These are phyloP conservation scores for Cladopsammia gracilis DNA, from an alignment of 64 coral and sea anemone genomes.

Conservation along the genomic window DNA sequence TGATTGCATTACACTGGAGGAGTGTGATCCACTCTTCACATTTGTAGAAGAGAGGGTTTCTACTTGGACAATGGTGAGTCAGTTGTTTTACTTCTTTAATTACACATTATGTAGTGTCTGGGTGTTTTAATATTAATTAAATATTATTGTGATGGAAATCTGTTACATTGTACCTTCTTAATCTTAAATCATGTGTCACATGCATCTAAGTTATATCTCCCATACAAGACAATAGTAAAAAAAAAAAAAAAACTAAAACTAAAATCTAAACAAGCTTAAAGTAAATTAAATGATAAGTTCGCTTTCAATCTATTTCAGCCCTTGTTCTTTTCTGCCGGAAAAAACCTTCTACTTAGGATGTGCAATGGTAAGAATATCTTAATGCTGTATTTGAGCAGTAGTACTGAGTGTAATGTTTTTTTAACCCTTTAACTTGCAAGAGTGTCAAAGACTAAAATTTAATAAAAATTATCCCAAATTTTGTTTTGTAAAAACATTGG, in stretches of 20 bases:
- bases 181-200: too few species aligned
- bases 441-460: too few species aligned
- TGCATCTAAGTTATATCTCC: too few species aligned
- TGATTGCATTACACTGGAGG: conserved; percentile 87
- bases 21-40: conserved; percentile 83
- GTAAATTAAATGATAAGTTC: background rate
- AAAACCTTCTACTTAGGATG: conserved; percentile 95
- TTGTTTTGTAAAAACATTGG: too few species aligned
- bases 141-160: too few species aligned
- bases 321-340: conserved; percentile 87
- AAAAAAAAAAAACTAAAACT: too few species aligned
- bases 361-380: conserved; percentile 80
- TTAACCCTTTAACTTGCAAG: too few species aligned
- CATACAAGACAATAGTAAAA: background rate
- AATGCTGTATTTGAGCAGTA: background rate
- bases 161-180: too few species aligned
- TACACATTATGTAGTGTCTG: background rate
- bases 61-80: conserved; percentile 92
- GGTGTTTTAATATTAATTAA: too few species aligned
- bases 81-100: background rate
- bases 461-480: too few species aligned
- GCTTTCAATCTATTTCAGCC: conserved; percentile 73
- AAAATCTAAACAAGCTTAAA: background rate
- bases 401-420: too few species aligned
- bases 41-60: conserved; percentile 98